Percentiles rank a stretch among this genome's conserved stretches.
Conservation (phyloP, 1,140 invertebrate genomes). For the Pissodes strobi region DNA sequence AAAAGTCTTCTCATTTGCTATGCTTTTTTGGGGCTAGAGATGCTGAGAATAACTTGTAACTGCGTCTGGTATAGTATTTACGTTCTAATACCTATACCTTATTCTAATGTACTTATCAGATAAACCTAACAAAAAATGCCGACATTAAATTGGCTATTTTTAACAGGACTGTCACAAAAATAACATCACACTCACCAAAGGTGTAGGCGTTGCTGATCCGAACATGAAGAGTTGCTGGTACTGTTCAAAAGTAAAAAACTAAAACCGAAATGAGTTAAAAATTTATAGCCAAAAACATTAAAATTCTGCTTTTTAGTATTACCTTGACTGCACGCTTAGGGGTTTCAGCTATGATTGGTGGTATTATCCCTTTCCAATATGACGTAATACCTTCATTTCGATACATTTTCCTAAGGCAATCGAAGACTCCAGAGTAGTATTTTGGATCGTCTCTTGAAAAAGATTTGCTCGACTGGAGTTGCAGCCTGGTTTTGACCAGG, state of each 20-base stretch:
- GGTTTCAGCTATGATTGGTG: slow-evolving; percentile 91
- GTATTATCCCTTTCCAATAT: slow-evolving; percentile 91
- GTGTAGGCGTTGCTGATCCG: slow-evolving; percentile 70
- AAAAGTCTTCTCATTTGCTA: no score
- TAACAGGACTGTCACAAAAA: no score
- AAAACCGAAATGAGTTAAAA: slow-evolving; percentile 48
- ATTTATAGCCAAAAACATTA: no score
- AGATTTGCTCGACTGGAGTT: slow-evolving; percentile 67
- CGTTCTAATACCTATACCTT: no score
- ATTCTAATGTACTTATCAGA: no score
- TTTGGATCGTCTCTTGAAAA: slow-evolving; percentile 57
- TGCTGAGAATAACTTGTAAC: no score
- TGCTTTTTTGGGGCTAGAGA: no score
- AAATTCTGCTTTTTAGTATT: no score
- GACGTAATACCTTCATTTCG: slow-evolving; percentile 77
- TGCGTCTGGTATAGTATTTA: no score
- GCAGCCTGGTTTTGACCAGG: slow-evolving; percentile 87
- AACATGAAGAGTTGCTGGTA: slow-evolving; percentile 86
- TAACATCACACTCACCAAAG: slow-evolving; percentile 71
- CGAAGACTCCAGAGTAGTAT: slow-evolving; percentile 78
- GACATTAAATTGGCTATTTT: no score
- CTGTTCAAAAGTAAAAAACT: slow-evolving; percentile 91
- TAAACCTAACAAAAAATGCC: no score
- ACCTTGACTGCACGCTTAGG: slow-evolving; percentile 91
- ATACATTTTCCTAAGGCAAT: slow-evolving; percentile 90